Conservation (phyloP, 2,797 vertebrate species). For the Squalus acanthias region DNA sequence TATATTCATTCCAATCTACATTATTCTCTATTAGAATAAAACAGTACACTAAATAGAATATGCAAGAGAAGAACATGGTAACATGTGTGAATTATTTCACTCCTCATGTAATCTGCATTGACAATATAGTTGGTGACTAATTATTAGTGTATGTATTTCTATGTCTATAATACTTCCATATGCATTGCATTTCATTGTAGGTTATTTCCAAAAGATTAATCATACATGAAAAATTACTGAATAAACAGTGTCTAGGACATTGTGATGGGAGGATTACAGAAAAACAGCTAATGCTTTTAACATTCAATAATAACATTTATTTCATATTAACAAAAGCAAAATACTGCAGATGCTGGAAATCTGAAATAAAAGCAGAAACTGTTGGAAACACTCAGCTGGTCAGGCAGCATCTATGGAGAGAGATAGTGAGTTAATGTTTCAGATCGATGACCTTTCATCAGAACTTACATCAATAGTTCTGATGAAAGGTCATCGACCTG, state of each 20-base stretch:
- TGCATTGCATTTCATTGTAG: not conserved
- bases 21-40: not conserved
- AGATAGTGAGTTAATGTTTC: not conserved
- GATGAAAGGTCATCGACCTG: no score
- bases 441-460: not conserved
- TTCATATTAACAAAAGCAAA: not conserved
- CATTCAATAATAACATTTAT: not conserved
- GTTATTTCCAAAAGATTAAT: slow-evolving; percentile 15
- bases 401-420: not conserved
- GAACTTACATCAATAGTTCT: no score
- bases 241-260: not conserved
- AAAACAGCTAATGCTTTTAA: not conserved
- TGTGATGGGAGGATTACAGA: not conserved
- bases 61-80: not conserved
- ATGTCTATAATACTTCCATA: not conserved
- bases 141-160: not conserved
- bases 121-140: not conserved
- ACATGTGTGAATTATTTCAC: not conserved
- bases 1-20: not conserved
- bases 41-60: not conserved
- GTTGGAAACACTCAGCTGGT: not conserved
- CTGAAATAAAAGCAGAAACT: not conserved
- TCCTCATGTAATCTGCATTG: not conserved
- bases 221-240: slow-evolving; percentile 1
- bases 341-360: not conserved